Evolutionary conservation across 2,888 invertebrate genomes (phyloP), one percentile per base, ranked within the genome.

Genomic region (Amaurobius ferox): DNA sequence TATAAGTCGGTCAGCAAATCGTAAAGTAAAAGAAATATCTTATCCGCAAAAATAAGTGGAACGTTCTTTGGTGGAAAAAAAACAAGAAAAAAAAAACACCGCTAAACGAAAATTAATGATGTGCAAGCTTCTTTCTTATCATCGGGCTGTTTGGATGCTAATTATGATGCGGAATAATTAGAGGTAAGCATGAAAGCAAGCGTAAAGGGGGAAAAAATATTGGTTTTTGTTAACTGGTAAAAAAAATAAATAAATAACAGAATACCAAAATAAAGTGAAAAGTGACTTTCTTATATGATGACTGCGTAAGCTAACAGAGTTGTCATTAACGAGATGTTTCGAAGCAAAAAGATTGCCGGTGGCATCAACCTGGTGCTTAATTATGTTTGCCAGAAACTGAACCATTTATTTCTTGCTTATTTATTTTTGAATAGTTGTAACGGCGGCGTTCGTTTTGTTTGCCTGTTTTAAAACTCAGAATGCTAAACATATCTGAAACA

Each of bases 141-240:
- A 55, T 35, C 29, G 30, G 29, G 66, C 79, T 64, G 62, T 66
- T 73, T 67, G 55, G 26, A 35, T 6, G 7, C 35, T 73, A 73
- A 80, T 80, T 73, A 80, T 67, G 67, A 73, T 48, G 67, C 30
- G 23, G 44, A 67, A 67, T 80, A 80, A 80, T 80, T 80, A 80
- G 73, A 35, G 64, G 39, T 44, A 48, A 32, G 32, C 32, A 23
- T 23, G 16, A n/a, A 30, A 64, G n/a, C 2, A 29, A 26, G 23
- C 2, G 61, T 6, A 26, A 16, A 55, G 30, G 28, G 67, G 67
- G 23, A 16, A 11, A 23, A 55, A 55, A 55, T 55, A 55, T 55
- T 55, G 19, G 19, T 44, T 44, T 44, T 44, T 44, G 13, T 16
- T 5, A 7, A 44, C 44, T 44, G 2, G 2, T 16, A 11, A 55